phyloP scores from a whole-genome alignment of 2,113 vertebrate species.

The Paraplagusia blochii region DNA sequence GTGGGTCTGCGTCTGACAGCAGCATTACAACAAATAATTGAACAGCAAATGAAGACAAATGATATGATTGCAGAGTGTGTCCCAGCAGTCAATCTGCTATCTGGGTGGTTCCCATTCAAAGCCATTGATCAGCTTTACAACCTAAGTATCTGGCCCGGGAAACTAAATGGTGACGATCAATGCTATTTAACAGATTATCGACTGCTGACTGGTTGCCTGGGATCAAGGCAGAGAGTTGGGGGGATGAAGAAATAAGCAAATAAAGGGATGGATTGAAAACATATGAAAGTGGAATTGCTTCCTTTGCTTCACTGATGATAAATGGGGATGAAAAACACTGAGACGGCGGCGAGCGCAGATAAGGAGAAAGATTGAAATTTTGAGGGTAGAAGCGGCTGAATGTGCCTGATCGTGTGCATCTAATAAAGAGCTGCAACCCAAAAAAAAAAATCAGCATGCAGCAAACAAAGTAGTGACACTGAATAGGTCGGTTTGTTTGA shows the following conservation, averaged over 20 bases:
- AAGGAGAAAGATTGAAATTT: conserved; percentile 31
- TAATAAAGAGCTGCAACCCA: conserved; percentile 44
- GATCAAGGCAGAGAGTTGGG: conserved; percentile 65
- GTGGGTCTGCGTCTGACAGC: conserved; percentile 63
- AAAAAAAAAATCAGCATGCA: conserved; percentile 2
- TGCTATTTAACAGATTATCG: conserved; percentile 81
- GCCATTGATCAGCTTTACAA: conserved; percentile 77
- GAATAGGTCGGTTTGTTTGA: conserved; percentile 4
- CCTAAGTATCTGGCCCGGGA: conserved; percentile 74
- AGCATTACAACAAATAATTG: conserved; percentile 77
- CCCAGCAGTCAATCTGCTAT: conserved; percentile 74
- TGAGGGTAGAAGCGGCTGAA: conserved; percentile 23
- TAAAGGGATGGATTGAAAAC: conserved; percentile 60
- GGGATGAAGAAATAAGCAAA: conserved; percentile 66
- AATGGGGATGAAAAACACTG: conserved; percentile 63
- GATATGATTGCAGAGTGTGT: conserved; percentile 68
- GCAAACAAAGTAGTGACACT: conserved; percentile 8
- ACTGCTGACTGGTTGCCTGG: conserved; percentile 71
- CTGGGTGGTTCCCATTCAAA: conserved; percentile 76
- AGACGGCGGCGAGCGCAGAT: conserved; percentile 48
- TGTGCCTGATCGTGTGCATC: conserved; percentile 53
- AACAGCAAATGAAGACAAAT: conserved; percentile 79
- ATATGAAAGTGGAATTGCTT: conserved; percentile 61
- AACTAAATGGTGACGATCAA: conserved; percentile 77
- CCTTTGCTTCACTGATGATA: conserved; percentile 60